These are phyloP conservation scores for Hymenopus coronatus DNA, from an alignment of 2,888 invertebrate species.

Conservation along the genomic window DNA sequence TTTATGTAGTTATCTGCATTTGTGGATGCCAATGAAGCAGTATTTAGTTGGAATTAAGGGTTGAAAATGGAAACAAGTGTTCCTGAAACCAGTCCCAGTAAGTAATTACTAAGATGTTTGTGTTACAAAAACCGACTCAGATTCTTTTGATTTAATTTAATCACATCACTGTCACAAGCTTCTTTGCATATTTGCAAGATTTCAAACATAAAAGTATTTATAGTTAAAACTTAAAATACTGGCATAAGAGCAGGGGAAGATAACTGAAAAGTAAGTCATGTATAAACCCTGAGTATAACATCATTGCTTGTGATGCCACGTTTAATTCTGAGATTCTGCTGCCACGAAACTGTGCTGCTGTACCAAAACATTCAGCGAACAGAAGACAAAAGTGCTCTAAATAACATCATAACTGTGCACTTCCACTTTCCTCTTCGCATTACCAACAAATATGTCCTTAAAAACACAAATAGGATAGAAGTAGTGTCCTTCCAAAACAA, in stretches of 20 bases:
- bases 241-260: background rate
- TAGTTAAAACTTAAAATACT: background rate
- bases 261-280: background rate
- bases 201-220: background rate
- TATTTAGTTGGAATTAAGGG: too few species aligned
- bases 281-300: background rate
- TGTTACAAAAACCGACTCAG: too few species aligned
- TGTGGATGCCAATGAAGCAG: too few species aligned
- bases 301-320: background rate
- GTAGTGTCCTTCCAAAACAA: background rate
- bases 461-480: conserved; percentile 16
- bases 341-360: background rate
- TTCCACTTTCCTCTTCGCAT: background rate
- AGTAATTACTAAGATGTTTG: too few species aligned
- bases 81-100: too few species aligned
- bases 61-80: too few species aligned
- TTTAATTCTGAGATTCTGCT: background rate
- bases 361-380: background rate
- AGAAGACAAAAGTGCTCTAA: conserved; percentile 3
- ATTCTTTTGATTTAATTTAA: too few species aligned
- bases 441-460: conserved; percentile 15
- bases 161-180: too few species aligned
- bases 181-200: too few species aligned
- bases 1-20: too few species aligned
- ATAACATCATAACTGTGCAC: background rate